Percentiles rank a stretch among this genome's conserved stretches.
These are phyloP conservation scores for Xiphophorus hellerii DNA, from an alignment of 2,113 vertebrate species.

Conservation along the genomic window DNA sequence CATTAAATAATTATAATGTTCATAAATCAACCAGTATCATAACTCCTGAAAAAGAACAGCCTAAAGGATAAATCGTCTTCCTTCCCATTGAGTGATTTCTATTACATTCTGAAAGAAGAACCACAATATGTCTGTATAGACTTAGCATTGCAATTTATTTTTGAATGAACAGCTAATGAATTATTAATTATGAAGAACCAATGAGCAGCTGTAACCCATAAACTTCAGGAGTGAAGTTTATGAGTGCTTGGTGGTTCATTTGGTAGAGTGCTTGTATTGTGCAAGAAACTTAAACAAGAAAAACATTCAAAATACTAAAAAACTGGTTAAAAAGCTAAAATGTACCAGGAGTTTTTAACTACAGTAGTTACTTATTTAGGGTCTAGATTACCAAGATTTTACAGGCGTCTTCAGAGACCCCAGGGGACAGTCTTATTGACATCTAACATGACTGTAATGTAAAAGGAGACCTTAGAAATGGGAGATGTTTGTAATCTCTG, in stretches of 20 bases:
- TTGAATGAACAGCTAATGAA: too few relatives aligned
- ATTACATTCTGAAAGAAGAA: not conserved
- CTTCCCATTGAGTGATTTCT: not conserved
- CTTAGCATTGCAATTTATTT: not conserved
- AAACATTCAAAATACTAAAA: too few relatives aligned
- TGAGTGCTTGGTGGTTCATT: too few relatives aligned
- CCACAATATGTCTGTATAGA: not conserved
- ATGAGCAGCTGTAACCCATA: too few relatives aligned
- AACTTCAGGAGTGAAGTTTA: too few relatives aligned
- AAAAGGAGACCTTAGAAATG: not conserved
- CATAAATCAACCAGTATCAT: not conserved
- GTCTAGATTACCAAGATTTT: not conserved
- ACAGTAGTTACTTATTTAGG: too few relatives aligned
- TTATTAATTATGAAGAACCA: too few relatives aligned
- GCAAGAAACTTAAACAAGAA: too few relatives aligned
- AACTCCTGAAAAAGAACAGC: not conserved
- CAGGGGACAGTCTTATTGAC: not conserved
- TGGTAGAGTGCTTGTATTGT: too few relatives aligned
- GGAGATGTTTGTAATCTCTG: not conserved
- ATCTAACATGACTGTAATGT: not conserved
- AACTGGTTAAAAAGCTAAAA: not conserved
- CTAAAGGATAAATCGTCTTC: not conserved
- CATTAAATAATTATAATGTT: not conserved
- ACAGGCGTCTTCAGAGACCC: not conserved
- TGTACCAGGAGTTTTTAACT: too few relatives aligned